Conservation (phyloP, 2,113 vertebrate genomes). For the Hippocampus barbouri region DNA sequence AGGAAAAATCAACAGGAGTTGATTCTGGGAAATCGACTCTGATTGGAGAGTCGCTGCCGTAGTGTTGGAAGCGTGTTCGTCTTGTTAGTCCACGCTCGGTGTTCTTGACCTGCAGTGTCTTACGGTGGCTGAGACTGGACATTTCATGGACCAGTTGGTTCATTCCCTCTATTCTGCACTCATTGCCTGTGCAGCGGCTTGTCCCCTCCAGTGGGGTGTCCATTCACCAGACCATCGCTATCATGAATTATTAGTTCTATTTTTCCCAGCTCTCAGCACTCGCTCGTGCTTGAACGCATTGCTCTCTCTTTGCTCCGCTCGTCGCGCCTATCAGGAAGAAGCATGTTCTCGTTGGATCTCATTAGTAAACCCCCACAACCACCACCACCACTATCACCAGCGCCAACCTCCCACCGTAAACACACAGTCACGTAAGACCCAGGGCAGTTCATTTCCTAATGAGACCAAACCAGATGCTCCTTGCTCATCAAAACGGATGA, state of each 20-base stretch:
- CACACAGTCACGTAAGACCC: slow-evolving; percentile 35
- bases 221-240: slow-evolving; percentile 19
- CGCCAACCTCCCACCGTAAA: slow-evolving; percentile 39
- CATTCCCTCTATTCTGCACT: slow-evolving; percentile 10
- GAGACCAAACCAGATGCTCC: slow-evolving; percentile 56
- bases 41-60: slow-evolving; percentile 11
- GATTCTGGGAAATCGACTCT: too few species aligned
- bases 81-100: neutral
- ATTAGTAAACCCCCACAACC: slow-evolving; percentile 46
- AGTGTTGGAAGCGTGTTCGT: slow-evolving; percentile 7
- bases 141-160: slow-evolving; percentile 14
- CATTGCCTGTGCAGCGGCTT: slow-evolving; percentile 2
- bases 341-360: slow-evolving; percentile 41
- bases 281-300: slow-evolving; percentile 1
- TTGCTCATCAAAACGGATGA: slow-evolving; percentile 42
- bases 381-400: neutral
- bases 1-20: slow-evolving; percentile 4
- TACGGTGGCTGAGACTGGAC: slow-evolving; percentile 19
- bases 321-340: slow-evolving; percentile 27
- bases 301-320: slow-evolving; percentile 9
- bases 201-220: slow-evolving; percentile 16
- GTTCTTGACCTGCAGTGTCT: slow-evolving; percentile 13
- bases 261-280: slow-evolving; percentile 17
- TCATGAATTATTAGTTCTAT: slow-evolving; percentile 27
- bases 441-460: slow-evolving; percentile 52